Evolutionary conservation across 2,888 invertebrate genomes (phyloP), one percentile per base, ranked within the genome.

Genomic region (Heliconius ethilla): DNA sequence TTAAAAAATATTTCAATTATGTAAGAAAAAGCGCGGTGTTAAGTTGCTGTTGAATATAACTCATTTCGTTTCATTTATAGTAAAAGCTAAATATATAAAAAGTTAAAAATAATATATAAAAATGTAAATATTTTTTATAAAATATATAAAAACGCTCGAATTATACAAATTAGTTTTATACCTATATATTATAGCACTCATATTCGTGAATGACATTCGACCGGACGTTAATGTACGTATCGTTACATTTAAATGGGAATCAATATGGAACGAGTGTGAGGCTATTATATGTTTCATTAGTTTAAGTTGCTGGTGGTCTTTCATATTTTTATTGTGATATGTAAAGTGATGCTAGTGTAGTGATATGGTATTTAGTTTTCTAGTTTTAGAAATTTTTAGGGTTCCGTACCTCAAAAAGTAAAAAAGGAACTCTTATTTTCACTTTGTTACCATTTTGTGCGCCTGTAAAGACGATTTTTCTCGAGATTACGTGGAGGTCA

Each of bases 161-260:
- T 51, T 51, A 22, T 51, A 51, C 51, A 51, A 51, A 51, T 45
- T 45, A 5, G 45, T 45, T 45, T 15, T 45, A 45, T 45, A 29
- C 29, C 29, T 29, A 15, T 5, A 45, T 45, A 15, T 1, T 15
- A 15, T 15, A 6, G 45, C 45, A 45, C 45, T 45, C 6, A 45
- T 55, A n/a, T 72, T 55, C 55, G 33, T 59, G 59, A 72, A 72
- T 72, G 72, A 33, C 72, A 72, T 72, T 72, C 55, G 25, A 59
- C 72, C 72, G 59, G 72, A 37, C 55, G 72, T 72, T 59, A 72
- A 72, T 72, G n/a, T 37, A 72, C 59, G 72, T 72, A 59, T 72
- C 59, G 33, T 59, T 72, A 59, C 25, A 72, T 72, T 55, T 59
- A 72, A 72, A 72, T 59, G 22, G n/a, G 3, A 72, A 72, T 55